These are phyloP conservation scores for Nipponacmea schrenckii DNA, from an alignment of 2,888 invertebrate genomes.

Conservation along the genomic window DNA sequence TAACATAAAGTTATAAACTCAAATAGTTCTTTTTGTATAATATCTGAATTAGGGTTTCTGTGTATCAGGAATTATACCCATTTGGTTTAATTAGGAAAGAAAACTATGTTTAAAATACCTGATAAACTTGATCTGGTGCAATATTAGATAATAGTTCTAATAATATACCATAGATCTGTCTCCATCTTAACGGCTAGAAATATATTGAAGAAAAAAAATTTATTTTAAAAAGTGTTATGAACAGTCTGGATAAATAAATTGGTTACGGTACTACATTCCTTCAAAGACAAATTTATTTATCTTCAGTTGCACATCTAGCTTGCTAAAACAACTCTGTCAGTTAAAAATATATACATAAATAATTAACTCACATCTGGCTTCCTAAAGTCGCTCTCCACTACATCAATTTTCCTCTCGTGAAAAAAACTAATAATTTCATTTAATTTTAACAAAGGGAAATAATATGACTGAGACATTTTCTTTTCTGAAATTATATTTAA, in stretches of 20 bases:
- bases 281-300: too few species aligned
- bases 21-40: too few species aligned
- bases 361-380: conserved; percentile 43
- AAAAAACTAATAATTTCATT: conserved; percentile 25
- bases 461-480: conserved; percentile 12
- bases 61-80: too few species aligned
- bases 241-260: too few species aligned
- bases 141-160: conserved; percentile 11
- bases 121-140: conserved; percentile 13
- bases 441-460: conserved; percentile 25
- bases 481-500: background rate
- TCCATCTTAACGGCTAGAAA: conserved; percentile 6
- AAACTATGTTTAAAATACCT: background rate
- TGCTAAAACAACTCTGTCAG: too few species aligned
- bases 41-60: too few species aligned
- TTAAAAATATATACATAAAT: background rate
- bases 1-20: too few species aligned
- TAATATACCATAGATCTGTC: conserved; percentile 9
- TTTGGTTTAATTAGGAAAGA: background rate
- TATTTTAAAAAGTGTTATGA: background rate
- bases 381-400: conserved; percentile 40
- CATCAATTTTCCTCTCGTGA: conserved; percentile 18
- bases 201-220: background rate
- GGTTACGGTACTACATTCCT: too few species aligned
- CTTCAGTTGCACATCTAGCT: too few species aligned